Evolutionary conservation across 35 echinoderm and acorn worm genomes (phyloP), one percentile per base, ranked within the genome.

Genomic region (Patiria miniata): DNA sequence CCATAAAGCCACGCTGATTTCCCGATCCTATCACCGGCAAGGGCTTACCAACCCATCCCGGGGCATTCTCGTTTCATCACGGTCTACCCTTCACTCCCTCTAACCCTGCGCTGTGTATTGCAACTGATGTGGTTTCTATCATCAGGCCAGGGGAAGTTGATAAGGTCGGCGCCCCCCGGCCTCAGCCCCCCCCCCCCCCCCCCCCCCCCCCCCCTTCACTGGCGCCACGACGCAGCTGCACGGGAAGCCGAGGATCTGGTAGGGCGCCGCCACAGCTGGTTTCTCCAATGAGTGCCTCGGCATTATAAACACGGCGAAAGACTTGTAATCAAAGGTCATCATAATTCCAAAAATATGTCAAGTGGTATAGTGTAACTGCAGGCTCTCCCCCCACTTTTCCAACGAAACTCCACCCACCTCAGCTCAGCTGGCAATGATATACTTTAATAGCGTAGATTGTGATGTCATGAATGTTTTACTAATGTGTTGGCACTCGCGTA

Each of bases 61-160:
- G 65, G 65, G 65, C 65, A 47, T 73, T n/a, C 65, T 73, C 29
- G 65, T 73, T 73, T 73, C 65, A 73, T 73, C 65, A 73, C 29
- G 65, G 23, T 34, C 26, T 73, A 23, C 34, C 65, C 65, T 73
- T 12, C 65, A 73, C 19, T 30, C 14, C 10, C 19, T 73, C 14
- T 10, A 14, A 26, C 65, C 26, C 29, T 30, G 26, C 65, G 26
- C 29, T 23, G 30, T 73, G 14, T 73, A 73, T 73, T 73, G 65
- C 65, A 10, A 32, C 21, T 73, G 65, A 73, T 73, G 65, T 73
- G 65, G 26, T 32, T 34, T 73, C 65, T 73, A 36, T 73, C 65
- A 73, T 5, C 65, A 73, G 10, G 21, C 26, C 15, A 73, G 10
- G 26, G 65, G 34, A 32, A 73, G 42, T 47, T 73, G 65, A 73